phyloP scores from a whole-genome alignment of 2,797 vertebrate genomes.

The Geotrypetes seraphini region DNA sequence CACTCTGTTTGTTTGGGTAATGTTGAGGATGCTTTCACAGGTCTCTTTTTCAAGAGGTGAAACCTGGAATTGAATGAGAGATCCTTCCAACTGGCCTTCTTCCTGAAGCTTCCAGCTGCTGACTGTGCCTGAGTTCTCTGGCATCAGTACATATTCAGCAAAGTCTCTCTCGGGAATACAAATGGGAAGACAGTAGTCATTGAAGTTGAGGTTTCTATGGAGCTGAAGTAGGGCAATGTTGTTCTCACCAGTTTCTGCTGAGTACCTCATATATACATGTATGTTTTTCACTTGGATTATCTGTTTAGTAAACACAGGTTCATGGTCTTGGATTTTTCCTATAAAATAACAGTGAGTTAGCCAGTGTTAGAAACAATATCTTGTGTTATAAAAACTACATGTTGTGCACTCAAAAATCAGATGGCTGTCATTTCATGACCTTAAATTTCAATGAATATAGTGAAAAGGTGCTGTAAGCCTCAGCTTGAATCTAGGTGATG shows the following conservation, averaged over 20 bases:
- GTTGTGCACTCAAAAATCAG: no score
- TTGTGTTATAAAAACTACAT: not conserved
- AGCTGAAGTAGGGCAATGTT: conserved; percentile 69
- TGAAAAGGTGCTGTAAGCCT: no score
- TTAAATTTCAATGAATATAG: no score
- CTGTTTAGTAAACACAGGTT: not conserved
- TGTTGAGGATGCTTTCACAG: conserved; percentile 54
- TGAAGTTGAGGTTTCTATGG: conserved; percentile 31
- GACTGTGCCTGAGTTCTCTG: conserved; percentile 33
- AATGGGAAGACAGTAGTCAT: conserved; percentile 43
- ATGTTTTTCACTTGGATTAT: conserved; percentile 1
- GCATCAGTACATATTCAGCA: conserved; percentile 70
- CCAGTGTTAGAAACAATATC: not conserved
- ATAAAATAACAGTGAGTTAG: conserved; percentile 7
- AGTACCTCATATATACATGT: conserved; percentile 52
- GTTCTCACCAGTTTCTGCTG: conserved; percentile 34
- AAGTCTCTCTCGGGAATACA: conserved; percentile 78
- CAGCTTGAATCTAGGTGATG: no score
- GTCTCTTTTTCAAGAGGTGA: conserved; percentile 47
- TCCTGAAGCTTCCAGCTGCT: conserved; percentile 28
- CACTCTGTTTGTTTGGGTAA: conserved; percentile 71
- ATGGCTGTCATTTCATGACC: no score
- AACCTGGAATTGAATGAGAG: conserved; percentile 1
- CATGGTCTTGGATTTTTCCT: not conserved
- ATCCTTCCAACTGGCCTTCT: not conserved